Evolutionary conservation across 2,113 vertebrate genomes (phyloP), one percentile per base, ranked within the genome.

Genomic region (Corythornis madagascariensis): DNA sequence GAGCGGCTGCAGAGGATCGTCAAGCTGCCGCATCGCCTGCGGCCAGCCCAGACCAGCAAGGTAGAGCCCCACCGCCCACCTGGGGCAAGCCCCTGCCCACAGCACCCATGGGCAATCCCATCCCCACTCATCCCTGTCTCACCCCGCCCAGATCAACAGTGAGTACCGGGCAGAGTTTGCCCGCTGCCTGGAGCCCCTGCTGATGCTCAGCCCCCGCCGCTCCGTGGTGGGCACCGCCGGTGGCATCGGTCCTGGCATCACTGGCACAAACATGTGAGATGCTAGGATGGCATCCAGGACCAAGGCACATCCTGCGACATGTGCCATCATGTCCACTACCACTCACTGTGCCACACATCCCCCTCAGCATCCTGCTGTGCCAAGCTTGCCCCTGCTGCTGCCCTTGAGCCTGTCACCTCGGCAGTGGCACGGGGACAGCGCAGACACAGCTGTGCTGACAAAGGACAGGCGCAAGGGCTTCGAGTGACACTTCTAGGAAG

Each of bases 1-100:
- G 98, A 99, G 94, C 95, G 99, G 47, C 97, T 99, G 95, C 98
- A 98, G 97, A 97, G 98, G 94, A 98, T 99, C 1, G 98, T 98
- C 55, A 98, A 98, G 55, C 97, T 98, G 75, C 99, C 99, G 0
- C 98, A 99, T 43, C 98, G 97, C 35, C 97, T 99, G 93, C 97
- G 97, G n/a, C 99, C 98, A 0, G 97, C 97, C 4, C 98, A 99
- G 97, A 99, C 98, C 95, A 99, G 98, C 98, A 99, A 99, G 98
- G 99, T 99, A 91, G 96, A 96, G 43, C 38, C 43, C 31, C 8
- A 24, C 42, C 15, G 1, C 19, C 47, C 7, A 0, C 21, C 16
- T 3, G 1, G 10, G 33, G n/a, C 2, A 1, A 29, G 22, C 20
- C 19, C n/a, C 25, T 31, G 16, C 64, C 28, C 4, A 1, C 28